Conservation (phyloP, 2,797 vertebrate genomes). For the Characodon lateralis region DNA sequence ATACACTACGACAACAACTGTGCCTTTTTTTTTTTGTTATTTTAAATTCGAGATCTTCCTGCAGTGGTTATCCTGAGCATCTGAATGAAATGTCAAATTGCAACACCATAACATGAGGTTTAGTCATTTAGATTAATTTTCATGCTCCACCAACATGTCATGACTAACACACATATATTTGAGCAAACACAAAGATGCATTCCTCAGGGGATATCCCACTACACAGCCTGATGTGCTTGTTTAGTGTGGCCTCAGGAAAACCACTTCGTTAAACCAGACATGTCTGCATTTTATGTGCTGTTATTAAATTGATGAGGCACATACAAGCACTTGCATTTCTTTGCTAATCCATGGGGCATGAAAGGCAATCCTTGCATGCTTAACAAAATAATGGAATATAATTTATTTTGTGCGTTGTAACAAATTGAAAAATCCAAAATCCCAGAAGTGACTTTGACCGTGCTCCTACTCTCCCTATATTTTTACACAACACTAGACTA, state of each 20-base stretch:
- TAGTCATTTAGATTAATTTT: slow-evolving; percentile 59
- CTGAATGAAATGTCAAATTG: slow-evolving; percentile 26
- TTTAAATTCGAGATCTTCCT: not conserved
- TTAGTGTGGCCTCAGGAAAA: slow-evolving; percentile 30
- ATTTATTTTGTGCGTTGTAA: not conserved
- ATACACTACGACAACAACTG: not conserved
- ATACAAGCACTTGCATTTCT: not conserved
- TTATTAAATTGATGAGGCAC: slow-evolving; percentile 7
- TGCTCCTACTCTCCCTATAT: not conserved
- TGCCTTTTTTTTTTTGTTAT: slow-evolving; percentile 13
- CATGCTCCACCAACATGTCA: slow-evolving; percentile 29
- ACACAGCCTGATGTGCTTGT: slow-evolving; percentile 46
- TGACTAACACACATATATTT: slow-evolving; percentile 13
- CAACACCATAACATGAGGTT: slow-evolving; percentile 26
- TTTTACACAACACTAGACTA: not conserved
- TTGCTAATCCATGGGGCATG: not conserved
- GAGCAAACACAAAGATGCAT: slow-evolving; percentile 9
- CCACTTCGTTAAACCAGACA: slow-evolving; percentile 35
- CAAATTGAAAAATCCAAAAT: not conserved
- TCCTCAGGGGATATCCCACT: slow-evolving; percentile 20
- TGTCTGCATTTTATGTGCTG: slow-evolving; percentile 27
- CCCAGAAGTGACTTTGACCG: not conserved
- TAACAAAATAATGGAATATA: not conserved
- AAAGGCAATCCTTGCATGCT: not conserved
- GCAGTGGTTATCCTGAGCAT: slow-evolving; percentile 9